phyloP scores from a whole-genome alignment of 2,797 vertebrate genomes.

The Paramormyrops hopkinsi region DNA sequence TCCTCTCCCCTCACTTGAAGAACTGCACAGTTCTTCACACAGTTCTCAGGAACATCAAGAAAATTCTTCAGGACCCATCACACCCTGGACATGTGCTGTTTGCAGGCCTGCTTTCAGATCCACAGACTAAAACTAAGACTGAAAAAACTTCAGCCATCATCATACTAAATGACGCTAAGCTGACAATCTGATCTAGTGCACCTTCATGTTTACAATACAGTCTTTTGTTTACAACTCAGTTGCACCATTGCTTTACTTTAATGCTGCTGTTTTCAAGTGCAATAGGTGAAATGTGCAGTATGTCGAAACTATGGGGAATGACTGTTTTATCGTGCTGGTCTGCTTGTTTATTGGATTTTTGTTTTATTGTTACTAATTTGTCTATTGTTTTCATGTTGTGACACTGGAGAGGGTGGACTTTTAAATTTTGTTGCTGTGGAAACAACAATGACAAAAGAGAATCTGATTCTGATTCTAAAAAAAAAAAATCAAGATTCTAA shows the following conservation, averaged over 20 bases:
- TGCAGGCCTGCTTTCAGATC: neutral
- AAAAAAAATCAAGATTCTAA: neutral
- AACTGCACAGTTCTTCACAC: neutral
- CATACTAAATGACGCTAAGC: neutral
- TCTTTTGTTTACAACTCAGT: neutral
- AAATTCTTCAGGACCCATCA: neutral
- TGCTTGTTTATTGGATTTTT: neutral
- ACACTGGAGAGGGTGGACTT: neutral
- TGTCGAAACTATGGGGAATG: neutral
- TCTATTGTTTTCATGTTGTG: neutral
- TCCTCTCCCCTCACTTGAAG: neutral
- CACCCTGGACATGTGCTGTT: neutral
- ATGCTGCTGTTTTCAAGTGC: neutral
- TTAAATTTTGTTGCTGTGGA: neutral
- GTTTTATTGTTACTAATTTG: neutral
- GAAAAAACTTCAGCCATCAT: neutral
- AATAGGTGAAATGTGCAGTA: neutral
- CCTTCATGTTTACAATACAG: neutral
- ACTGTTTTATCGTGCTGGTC: neutral
- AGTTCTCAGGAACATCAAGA: neutral
- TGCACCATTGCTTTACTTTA: neutral
- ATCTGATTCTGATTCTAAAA: neutral
- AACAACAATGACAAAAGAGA: neutral
- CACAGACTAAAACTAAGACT: neutral
- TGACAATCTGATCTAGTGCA: neutral